Evolutionary conservation across 2,113 vertebrate species (phyloP).

Genomic region (Rhabdornis inornatus): DNA sequence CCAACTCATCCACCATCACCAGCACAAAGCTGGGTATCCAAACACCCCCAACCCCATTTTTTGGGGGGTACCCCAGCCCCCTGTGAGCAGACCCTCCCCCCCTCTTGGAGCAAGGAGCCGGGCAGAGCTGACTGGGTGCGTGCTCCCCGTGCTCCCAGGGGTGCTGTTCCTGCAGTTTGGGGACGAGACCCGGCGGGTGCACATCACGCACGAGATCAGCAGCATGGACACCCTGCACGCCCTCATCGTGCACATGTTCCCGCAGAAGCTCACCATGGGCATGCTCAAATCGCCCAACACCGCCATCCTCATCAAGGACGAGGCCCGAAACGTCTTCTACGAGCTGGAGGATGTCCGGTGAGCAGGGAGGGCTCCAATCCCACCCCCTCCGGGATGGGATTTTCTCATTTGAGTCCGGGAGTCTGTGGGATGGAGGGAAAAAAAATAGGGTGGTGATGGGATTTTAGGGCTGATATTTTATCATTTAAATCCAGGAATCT

Average conservation of each 20-base stretch:
- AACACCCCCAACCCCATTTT: too few relatives aligned
- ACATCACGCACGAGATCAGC: conserved; percentile 98
- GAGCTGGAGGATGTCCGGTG: conserved; percentile 94
- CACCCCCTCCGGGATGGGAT: accelerated
- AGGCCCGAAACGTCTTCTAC: conserved; percentile 96
- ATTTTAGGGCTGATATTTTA: neutral
- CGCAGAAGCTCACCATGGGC: conserved; percentile 96
- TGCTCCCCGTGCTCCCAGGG: conserved; percentile 66
- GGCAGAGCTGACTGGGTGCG: accelerated
- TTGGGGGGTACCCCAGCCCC: too few relatives aligned
- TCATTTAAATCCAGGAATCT: too few relatives aligned
- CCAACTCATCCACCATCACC: neutral
- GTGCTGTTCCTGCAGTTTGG: conserved; percentile 98
- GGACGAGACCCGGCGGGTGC: conserved; percentile 93
- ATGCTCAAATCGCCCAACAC: conserved; percentile 98
- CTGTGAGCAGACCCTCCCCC: accelerated
- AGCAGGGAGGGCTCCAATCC: neutral
- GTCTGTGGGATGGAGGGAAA: too few relatives aligned
- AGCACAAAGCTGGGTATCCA: neutral
- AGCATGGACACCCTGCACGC: conserved; percentile 97
- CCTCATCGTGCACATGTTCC: conserved; percentile 99
- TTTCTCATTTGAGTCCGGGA: neutral
- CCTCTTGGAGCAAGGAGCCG: accelerated
- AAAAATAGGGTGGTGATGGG: too few relatives aligned
- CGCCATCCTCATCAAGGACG: conserved; percentile 97